Evolutionary conservation across 2,797 vertebrate genomes (phyloP), one percentile per base, ranked within the genome.

Genomic region (Falco naumanni): DNA sequence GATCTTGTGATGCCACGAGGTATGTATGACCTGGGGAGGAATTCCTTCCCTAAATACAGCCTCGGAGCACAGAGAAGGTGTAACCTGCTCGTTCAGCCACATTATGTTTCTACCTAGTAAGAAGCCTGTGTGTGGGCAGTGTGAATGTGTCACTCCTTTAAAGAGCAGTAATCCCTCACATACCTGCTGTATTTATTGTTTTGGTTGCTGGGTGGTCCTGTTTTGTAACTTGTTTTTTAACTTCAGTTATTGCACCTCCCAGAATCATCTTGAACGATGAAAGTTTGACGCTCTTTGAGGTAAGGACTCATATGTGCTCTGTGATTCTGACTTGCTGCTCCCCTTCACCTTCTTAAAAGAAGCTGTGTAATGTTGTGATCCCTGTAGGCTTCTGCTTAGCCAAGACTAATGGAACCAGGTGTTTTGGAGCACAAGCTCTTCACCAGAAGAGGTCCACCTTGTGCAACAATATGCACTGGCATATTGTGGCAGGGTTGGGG

Each of bases 211-310:
- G 77, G 82, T 93, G 92, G 70, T 84, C 89, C 93, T 95, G 89
- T 96, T 94, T 91, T 89, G 85, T 96, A 97, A 96, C 93, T 90
- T 96, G 94, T 96, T 90, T 95, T 96, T 97, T 97, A 93, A 92
- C 90, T 95, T 61, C 96, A 98, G 98, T 98, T 97, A 91, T 98
- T 68, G 95, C 98, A 53, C 98, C 98, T 95, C 98, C 98, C 75
- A 98, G 97, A 95, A 95, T 90, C 28, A n/a, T 98, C 92, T 82
- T 98, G 96, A 97, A 92, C 2, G 79, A 98, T 81, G 95, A 97
- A 82, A 92, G 76, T 9, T 83, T 97, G 96, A 98, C 97, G 2
- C 97, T 98, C 43, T 98, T 98, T 57, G 97, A 98, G 98, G 98
- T 98, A 98, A 97, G 96, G 59, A 83, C 37, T 91, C 50, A 2